phyloP scores from a whole-genome alignment of 2,797 vertebrate genomes.

The Kryptolebias ocellatus region DNA sequence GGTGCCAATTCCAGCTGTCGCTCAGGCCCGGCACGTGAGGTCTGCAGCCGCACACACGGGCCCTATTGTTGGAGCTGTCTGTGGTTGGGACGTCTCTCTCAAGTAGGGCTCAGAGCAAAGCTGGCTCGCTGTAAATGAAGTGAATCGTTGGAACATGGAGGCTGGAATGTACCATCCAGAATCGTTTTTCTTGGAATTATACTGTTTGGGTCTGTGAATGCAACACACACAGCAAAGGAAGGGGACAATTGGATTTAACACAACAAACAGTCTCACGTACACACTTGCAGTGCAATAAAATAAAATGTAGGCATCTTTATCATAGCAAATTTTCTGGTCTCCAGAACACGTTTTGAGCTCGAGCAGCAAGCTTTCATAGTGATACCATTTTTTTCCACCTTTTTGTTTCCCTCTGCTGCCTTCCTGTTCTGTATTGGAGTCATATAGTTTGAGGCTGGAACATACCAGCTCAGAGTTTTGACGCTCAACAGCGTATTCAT shows the following conservation, averaged over 20 bases:
- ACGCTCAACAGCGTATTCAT: neutral
- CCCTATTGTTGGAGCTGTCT: constrained; percentile 58
- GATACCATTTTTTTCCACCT: constrained; percentile 13
- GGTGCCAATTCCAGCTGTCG: constrained; percentile 8
- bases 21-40: constrained; percentile 23
- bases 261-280: constrained; percentile 1
- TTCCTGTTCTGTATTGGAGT: constrained; percentile 53
- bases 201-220: constrained; percentile 23
- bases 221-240: constrained; percentile 14
- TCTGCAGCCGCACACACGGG: constrained; percentile 42
- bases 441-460: constrained; percentile 41
- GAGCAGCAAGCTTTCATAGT: constrained; percentile 13
- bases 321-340: neutral
- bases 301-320: neutral
- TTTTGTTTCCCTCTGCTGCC: constrained; percentile 12
- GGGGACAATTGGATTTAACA: constrained; percentile 22
- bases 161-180: constrained; percentile 53
- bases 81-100: constrained; percentile 58
- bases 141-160: constrained; percentile 31
- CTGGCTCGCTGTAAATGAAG: constrained; percentile 17
- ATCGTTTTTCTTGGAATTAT: constrained; percentile 54
- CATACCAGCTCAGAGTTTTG: neutral
- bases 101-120: constrained; percentile 32
- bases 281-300: neutral
- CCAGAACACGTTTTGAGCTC: neutral